Evolutionary conservation across 2,797 vertebrate genomes (phyloP), one percentile per base, ranked within the genome.

Genomic region (Sebastes wilsoni): DNA sequence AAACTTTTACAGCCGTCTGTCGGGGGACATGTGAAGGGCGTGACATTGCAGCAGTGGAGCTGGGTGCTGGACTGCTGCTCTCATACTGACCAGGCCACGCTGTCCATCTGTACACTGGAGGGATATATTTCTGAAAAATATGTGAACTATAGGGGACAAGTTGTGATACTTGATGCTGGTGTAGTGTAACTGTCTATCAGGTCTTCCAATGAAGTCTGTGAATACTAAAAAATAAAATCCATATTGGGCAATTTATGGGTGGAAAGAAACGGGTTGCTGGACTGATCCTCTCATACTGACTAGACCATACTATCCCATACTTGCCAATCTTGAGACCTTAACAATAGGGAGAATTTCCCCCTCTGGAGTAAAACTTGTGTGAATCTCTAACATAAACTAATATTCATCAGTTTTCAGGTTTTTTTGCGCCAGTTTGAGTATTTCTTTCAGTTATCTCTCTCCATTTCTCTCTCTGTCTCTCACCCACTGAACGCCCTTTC

Each of bases 1-100:
- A 93, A 94, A 93, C 85, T 95, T 96, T 96, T 94, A 95, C 87
- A 88, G 93, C 94, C 91, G 88, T 94, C 94, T 95, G 93, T 95
- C 87, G 80, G 86, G 74, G 90, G 92, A 91, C 93, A 77, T 16
- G 65, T 93, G 92, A 95, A 95, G 95, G 94, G 90, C 94, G 87
- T 84, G 91, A 93, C 94, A 90, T 85, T 90, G 89, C 80, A 69
- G 78, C 61, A 7, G 85, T 76, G 55, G 61, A 61, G 70, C 72
- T 70, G 72, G 12, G 28, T 77, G 77, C 74, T 80, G 59, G 68
- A 80, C 77, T 66, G 75, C 79, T 82, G 76, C 81, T 83, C 30
- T 80, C 72, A 42, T 30, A 77, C 77, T 84, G 85, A 90, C 82
- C 82, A 73, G 81, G 34, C 71, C 58, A 18, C 55, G n/a, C 11